Conservation (phyloP, 2,797 vertebrate genomes). For the Oceanodroma leucorhoa region DNA sequence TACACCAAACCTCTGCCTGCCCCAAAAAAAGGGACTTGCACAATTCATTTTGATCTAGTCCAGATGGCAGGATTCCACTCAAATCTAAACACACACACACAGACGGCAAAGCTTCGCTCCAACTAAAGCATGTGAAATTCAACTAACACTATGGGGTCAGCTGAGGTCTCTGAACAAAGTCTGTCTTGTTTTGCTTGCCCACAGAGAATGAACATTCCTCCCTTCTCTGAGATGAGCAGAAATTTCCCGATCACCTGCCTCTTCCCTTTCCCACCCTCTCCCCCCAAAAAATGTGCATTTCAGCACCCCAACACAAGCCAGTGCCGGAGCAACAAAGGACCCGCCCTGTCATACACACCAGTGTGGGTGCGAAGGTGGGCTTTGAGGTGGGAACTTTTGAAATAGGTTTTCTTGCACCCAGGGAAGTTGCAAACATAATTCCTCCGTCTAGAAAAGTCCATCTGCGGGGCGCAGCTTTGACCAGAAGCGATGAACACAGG, state of each 20-base stretch:
- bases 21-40: background rate
- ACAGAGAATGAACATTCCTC: background rate
- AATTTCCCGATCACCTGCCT: background rate
- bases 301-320: background rate
- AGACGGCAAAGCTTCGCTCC: background rate
- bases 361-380: constrained; percentile 97
- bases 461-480: constrained; percentile 78
- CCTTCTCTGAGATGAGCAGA: background rate
- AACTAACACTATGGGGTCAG: background rate
- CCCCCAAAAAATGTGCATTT: fast-evolving
- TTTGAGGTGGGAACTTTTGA: constrained; percentile 98
- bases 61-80: constrained; percentile 16
- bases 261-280: background rate
- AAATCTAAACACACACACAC: background rate
- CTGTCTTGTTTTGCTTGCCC: constrained; percentile 3
- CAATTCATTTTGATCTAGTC: background rate
- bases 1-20: background rate
- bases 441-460: constrained; percentile 90
- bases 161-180: constrained; percentile 48
- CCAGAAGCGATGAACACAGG: constrained; percentile 88
- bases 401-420: constrained; percentile 96
- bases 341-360: constrained; percentile 71
- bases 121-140: constrained; percentile 5
- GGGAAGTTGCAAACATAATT: constrained; percentile 92
- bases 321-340: background rate